Evolutionary conservation across 1,140 invertebrate species (phyloP).

Genomic region (Fopius arisanus): DNA sequence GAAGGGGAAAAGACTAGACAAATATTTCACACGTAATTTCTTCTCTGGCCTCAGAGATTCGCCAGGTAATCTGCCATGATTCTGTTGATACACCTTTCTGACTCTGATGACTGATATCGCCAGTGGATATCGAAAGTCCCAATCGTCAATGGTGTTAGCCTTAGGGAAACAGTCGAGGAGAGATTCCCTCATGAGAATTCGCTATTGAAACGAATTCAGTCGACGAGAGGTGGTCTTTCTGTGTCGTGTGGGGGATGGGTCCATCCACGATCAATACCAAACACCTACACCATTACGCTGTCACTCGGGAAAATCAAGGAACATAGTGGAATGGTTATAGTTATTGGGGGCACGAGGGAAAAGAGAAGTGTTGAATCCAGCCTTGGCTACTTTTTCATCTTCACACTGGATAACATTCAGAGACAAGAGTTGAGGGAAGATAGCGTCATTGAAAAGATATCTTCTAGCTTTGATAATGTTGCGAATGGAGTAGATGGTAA

Average conservation of each 20-base stretch:
- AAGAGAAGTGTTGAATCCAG: too few relatives aligned
- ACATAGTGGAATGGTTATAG: neutral
- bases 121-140: neutral
- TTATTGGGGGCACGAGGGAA: too few relatives aligned
- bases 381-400: too few relatives aligned
- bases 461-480: too few relatives aligned
- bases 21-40: neutral
- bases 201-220: conserved; percentile 30
- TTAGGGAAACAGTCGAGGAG: conserved; percentile 1
- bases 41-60: neutral
- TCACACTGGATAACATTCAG: neutral
- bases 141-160: neutral
- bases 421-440: too few relatives aligned
- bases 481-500: too few relatives aligned
- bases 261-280: conserved; percentile 58
- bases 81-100: neutral
- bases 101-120: neutral
- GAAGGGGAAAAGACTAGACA: neutral
- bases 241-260: conserved; percentile 45
- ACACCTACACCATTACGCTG: neutral
- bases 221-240: conserved; percentile 42
- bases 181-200: neutral
- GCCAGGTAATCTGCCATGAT: neutral
- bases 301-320: neutral
- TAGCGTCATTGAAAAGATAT: too few relatives aligned